Percentiles rank a stretch among this genome's conserved stretches.
Conservation (phyloP, 1,140 invertebrate genomes). For the Drosophila insularis region DNA sequence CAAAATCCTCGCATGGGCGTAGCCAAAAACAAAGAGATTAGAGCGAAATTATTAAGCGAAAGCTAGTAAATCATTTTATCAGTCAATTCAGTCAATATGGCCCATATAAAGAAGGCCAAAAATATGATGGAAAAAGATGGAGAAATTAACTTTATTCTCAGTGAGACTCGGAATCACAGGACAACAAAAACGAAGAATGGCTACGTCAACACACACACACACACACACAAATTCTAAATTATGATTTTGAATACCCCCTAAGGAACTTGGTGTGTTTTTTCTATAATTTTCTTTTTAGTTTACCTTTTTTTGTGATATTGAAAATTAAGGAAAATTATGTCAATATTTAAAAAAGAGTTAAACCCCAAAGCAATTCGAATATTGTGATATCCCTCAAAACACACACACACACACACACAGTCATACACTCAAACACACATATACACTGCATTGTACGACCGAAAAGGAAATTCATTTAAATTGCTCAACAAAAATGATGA, state of each 20-base stretch:
- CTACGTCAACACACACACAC: too few relatives aligned
- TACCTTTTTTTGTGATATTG: constrained; percentile 22
- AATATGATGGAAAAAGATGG: too few relatives aligned
- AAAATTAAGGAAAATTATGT: constrained; percentile 37
- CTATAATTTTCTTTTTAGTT: constrained; percentile 4
- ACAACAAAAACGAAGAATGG: too few relatives aligned
- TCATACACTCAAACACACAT: constrained; percentile 7
- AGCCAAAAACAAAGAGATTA: neutral
- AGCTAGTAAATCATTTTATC: too few relatives aligned
- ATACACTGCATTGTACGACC: constrained; percentile 11
- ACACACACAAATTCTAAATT: too few relatives aligned
- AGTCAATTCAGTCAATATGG: too few relatives aligned
- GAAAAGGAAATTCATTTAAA: constrained; percentile 56
- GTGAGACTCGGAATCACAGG: too few relatives aligned
- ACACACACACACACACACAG: constrained; percentile 21
- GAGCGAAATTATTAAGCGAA: neutral
- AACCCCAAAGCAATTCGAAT: constrained; percentile 74
- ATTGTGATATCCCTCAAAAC: constrained; percentile 64
- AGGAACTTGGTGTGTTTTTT: constrained; percentile 18
- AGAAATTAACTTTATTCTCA: too few relatives aligned
- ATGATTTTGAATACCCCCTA: neutral
- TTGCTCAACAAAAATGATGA: constrained; percentile 57
- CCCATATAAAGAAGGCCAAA: too few relatives aligned
- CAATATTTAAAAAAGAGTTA: constrained; percentile 36
- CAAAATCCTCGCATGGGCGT: neutral